Base-by-base conservation (phyloP, 2,113 vertebrate species). In the Acrocephalus arundinaceus region DNA sequence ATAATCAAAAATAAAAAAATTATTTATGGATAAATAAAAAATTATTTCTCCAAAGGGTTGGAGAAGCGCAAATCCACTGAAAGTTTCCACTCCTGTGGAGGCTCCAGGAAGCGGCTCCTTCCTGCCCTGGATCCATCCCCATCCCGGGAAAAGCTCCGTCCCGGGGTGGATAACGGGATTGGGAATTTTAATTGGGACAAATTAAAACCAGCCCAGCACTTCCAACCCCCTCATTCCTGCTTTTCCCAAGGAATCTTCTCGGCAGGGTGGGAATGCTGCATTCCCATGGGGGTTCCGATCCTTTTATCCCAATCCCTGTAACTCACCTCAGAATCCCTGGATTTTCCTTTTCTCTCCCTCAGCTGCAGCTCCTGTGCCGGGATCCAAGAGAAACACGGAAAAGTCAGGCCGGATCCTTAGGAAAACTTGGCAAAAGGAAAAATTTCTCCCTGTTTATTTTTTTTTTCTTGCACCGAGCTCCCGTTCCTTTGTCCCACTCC, bases 361-460 rank as follows among this genome's bases (percentile, higher is more conserved):
- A 28, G 88, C 82, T 85, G 65, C 8, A 51, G 48, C 9, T 41
- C 58, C 92, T 67, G 66, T 35, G 65, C 79, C 27, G 76, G 84
- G 82, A 59, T 96, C 97, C 96, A 97, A 97, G 88, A 21, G 91
- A 95, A 97, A 97, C 95, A 96, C 49, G 10, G 86, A 15, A 68
- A 68, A 84, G 41, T 76, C 77, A 57, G 54, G 20, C 85, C 10
- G 62, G 71, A 90, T 90, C 87, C 91, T 95, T 25, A 46, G 41
- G 94, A 81, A 93, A 63, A 59, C 52, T 85, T 85, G 83, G 92
- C 46, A 77, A 71, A 72, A 78, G n/a, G n/a, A 7, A 21, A 20
- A 18, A 58, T 49, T 35, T 66, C 33, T 43, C 22, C 37, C 37
- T 39, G 37, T 39, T 39, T 39, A 39, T 39, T 9, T 39, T 87